phyloP scores from a whole-genome alignment of 2,797 vertebrate species.

The Hippoglossus hippoglossus region DNA sequence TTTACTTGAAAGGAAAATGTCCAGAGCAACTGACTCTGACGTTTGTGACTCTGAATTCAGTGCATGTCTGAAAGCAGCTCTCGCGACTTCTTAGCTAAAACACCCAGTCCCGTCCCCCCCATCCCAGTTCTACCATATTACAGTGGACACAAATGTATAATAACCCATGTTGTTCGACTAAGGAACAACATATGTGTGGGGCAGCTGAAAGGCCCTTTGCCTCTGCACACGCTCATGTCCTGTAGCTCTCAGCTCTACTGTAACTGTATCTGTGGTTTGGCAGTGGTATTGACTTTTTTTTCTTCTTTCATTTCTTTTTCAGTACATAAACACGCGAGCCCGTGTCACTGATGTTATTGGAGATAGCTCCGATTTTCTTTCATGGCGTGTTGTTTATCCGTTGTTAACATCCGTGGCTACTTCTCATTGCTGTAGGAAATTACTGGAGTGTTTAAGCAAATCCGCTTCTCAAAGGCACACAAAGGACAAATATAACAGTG shows the following conservation, averaged over 20 bases:
- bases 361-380: constrained; percentile 34
- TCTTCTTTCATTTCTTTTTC: background rate
- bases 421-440: constrained; percentile 32
- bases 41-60: too few species aligned
- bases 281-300: constrained; percentile 10
- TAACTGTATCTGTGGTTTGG: constrained; percentile 33
- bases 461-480: constrained; percentile 42
- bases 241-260: constrained; percentile 19
- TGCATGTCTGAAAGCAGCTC: too few species aligned
- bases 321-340: constrained; percentile 3
- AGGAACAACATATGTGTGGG: constrained; percentile 10
- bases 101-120: too few species aligned
- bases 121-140: background rate
- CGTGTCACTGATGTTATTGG: constrained; percentile 2
- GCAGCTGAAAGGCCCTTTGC: constrained; percentile 1
- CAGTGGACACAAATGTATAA: background rate
- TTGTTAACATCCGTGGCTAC: constrained; percentile 15
- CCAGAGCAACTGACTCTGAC: too few species aligned
- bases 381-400: constrained; percentile 11
- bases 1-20: too few species aligned
- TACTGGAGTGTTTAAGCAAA: constrained; percentile 21
- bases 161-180: constrained; percentile 18
- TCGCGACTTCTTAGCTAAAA: too few species aligned
- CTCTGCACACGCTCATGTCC: constrained; percentile 14
- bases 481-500: constrained; percentile 52